A percentile compares a stretch with the other conserved stretches of the same genome.
phyloP scores from a whole-genome alignment of 2,888 invertebrate genomes.

The Andrena trimmerana region DNA sequence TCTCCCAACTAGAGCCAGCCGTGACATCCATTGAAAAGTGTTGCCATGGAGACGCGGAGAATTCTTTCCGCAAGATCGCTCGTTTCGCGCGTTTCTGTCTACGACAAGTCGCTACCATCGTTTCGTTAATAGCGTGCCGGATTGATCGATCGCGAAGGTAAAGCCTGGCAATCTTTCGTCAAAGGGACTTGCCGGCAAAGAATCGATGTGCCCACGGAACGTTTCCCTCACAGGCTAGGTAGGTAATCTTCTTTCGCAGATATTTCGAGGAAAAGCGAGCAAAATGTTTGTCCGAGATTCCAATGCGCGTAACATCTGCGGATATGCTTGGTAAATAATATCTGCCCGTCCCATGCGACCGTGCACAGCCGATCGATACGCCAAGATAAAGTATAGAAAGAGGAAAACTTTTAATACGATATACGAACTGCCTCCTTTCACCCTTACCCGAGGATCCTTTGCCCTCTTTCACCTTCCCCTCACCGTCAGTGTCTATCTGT shows the following conservation, averaged over 20 bases:
- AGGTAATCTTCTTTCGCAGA: constrained; percentile 1
- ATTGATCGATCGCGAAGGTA: constrained; percentile 5
- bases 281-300: constrained; percentile 10
- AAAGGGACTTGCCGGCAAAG: not conserved
- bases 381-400: constrained; percentile 51
- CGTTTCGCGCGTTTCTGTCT: constrained; percentile 4
- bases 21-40: not conserved
- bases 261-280: not conserved
- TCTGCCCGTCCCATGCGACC: constrained; percentile 44
- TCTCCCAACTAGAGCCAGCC: not conserved
- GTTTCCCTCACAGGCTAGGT: not conserved
- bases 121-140: constrained; percentile 15
- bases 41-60: constrained; percentile 9
- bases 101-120: not conserved
- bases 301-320: constrained; percentile 5
- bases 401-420: constrained; percentile 64
- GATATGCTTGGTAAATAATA: constrained; percentile 45
- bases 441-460: not conserved
- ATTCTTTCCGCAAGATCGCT: constrained; percentile 23
- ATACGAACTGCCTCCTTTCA: constrained; percentile 34
- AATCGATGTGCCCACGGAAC: not conserved
- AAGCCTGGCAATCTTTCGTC: not conserved
- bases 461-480: constrained; percentile 14
- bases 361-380: constrained; percentile 60
- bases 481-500: not conserved